Percentiles rank a stretch among this genome's conserved stretches.
Conservation (phyloP, 92 coral and sea anemone genomes). For the Epizoanthus stellaris region DNA sequence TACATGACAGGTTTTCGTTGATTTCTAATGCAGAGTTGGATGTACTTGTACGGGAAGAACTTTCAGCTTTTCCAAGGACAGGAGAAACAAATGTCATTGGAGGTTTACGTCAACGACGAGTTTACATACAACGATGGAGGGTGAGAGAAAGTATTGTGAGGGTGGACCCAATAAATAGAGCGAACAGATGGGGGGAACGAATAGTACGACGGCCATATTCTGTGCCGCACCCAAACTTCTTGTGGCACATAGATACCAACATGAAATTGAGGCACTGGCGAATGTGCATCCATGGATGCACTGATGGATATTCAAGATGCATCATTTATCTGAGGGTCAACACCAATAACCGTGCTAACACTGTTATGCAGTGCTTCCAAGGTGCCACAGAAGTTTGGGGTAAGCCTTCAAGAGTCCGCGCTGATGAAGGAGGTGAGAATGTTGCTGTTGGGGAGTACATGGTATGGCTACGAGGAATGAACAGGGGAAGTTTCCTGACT, state of each 20-base stretch:
- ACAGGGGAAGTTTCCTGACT: slow-evolving; percentile 58
- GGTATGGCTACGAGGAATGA: slow-evolving; percentile 33
- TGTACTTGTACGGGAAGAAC: slow-evolving; percentile 42
- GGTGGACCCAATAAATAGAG: slow-evolving; percentile 60
- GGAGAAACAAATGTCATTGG: slow-evolving; percentile 55
- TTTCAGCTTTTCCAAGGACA: slow-evolving; percentile 41
- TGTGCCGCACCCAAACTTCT: slow-evolving; percentile 64
- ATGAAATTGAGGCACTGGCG: slow-evolving; percentile 57
- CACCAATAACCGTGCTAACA: slow-evolving; percentile 58
- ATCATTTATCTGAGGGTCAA: slow-evolving; percentile 39
- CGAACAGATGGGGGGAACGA: slow-evolving; percentile 62
- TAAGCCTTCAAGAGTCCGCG: no score
- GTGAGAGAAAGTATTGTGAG: slow-evolving; percentile 48
- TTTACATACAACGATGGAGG: slow-evolving; percentile 60
- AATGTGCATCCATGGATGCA: slow-evolving; percentile 66
- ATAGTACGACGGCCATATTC: slow-evolving; percentile 55
- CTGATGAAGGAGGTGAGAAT: no score
- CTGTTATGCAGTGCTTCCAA: slow-evolving; percentile 53
- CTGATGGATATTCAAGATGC: slow-evolving; percentile 53
- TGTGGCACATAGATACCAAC: slow-evolving; percentile 68
- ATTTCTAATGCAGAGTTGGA: slow-evolving; percentile 31
- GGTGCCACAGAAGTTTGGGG: slow-evolving; percentile 41
- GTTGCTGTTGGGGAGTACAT: slow-evolving; percentile 43
- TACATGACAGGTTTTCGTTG: slow-evolving; percentile 4
- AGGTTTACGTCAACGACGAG: slow-evolving; percentile 9